phyloP scores from a whole-genome alignment of 2,113 vertebrate genomes.

The Edolisoma coerulescens region DNA sequence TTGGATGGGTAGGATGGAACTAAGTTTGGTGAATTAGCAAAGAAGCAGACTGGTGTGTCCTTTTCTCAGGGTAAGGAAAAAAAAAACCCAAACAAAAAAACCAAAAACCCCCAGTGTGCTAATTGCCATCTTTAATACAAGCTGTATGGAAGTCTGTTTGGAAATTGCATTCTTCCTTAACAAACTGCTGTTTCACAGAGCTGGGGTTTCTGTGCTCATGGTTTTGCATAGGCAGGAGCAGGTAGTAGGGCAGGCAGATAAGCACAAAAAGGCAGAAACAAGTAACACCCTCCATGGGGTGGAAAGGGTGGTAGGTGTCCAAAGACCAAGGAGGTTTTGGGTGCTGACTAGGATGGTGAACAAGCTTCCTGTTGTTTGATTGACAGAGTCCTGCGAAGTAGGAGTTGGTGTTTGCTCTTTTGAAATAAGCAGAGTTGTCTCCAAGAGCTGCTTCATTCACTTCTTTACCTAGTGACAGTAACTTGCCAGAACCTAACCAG shows the following conservation, averaged over 20 bases:
- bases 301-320: background rate
- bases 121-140: background rate
- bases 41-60: background rate
- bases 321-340: background rate
- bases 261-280: background rate
- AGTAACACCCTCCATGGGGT: fast-evolving
- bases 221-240: background rate
- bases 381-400: background rate
- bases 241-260: background rate
- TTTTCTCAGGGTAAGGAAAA: background rate
- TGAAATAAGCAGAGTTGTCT: background rate
- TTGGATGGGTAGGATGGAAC: background rate
- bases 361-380: background rate
- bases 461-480: background rate
- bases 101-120: background rate
- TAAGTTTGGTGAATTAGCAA: background rate
- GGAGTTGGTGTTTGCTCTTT: background rate
- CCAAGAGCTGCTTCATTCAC: background rate
- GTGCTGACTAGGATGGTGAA: background rate
- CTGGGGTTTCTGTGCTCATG: fast-evolving
- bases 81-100: fast-evolving
- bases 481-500: background rate
- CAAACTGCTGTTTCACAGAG: background rate
- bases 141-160: background rate
- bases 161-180: background rate